Conservation (phyloP, 2,888 invertebrate species). For the Rambutsinella grinnellia region DNA sequence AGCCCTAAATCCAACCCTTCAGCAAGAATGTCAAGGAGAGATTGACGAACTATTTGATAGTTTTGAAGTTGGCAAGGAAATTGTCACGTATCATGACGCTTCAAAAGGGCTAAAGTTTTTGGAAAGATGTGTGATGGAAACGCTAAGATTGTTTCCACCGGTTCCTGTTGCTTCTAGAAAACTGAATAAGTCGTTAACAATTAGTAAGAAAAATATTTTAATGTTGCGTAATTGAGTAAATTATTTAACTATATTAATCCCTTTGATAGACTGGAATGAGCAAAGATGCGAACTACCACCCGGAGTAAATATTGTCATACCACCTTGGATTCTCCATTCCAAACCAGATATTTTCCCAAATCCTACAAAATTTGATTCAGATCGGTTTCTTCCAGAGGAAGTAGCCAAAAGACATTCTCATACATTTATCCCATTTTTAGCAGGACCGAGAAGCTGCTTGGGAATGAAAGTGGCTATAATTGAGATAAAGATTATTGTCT, state of each 20-base stretch:
- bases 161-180: not conserved
- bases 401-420: slow-evolving; percentile 69
- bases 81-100: not conserved
- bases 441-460: slow-evolving; percentile 59
- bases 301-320: slow-evolving; percentile 56
- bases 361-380: slow-evolving; percentile 72
- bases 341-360: slow-evolving; percentile 71
- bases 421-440: slow-evolving; percentile 70
- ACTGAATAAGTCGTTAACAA: not conserved
- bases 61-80: not conserved
- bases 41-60: not conserved
- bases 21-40: not conserved
- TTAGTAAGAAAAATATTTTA: not conserved
- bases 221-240: no score
- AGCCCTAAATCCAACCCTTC: not conserved
- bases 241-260: no score
- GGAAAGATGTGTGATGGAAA: not conserved
- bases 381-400: slow-evolving; percentile 71
- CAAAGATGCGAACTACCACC: no score
- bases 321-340: slow-evolving; percentile 70
- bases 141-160: not conserved
- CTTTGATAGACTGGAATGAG: no score
- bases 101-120: not conserved
- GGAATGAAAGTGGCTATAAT: slow-evolving; percentile 72
- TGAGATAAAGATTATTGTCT: slow-evolving; percentile 74